Percentiles rank a stretch among this genome's conserved stretches.
Conservation (phyloP, 2,888 invertebrate genomes). For the Chaitophorus viminalis region DNA sequence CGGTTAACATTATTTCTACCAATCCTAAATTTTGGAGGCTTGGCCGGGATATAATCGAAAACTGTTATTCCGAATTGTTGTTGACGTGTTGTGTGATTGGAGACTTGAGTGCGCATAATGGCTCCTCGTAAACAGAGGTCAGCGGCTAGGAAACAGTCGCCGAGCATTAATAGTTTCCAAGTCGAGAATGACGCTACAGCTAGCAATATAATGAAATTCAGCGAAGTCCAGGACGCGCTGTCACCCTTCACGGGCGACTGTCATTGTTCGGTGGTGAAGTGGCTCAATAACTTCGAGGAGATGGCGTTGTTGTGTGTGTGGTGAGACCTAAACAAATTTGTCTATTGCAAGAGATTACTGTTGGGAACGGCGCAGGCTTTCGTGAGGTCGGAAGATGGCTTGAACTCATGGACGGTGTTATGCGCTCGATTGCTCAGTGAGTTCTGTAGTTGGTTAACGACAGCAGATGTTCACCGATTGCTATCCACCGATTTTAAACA, state of each 20-base stretch:
- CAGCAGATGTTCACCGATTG: neutral
- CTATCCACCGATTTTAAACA: neutral
- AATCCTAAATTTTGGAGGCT: no score
- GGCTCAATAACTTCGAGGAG: neutral
- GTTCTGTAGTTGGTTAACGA: neutral
- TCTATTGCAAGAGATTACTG: constrained; percentile 16
- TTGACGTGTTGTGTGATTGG: no score
- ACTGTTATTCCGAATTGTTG: no score
- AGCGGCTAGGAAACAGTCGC: no score
- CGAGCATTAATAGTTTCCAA: no score
- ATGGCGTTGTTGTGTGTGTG: neutral
- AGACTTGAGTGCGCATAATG: no score
- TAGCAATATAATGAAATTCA: no score
- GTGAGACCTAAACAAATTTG: constrained; percentile 2
- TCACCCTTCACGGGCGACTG: neutral
- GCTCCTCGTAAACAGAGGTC: no score
- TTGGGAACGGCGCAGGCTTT: neutral
- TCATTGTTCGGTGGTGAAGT: neutral
- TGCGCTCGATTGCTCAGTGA: neutral
- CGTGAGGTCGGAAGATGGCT: neutral
- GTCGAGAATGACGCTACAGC: no score
- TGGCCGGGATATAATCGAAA: no score
- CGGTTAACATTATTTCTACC: no score
- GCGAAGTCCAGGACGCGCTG: neutral
- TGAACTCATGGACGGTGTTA: neutral